These are phyloP conservation scores for Brassicogethes aeneus DNA, from an alignment of 2,888 invertebrate species.

Conservation along the genomic window DNA sequence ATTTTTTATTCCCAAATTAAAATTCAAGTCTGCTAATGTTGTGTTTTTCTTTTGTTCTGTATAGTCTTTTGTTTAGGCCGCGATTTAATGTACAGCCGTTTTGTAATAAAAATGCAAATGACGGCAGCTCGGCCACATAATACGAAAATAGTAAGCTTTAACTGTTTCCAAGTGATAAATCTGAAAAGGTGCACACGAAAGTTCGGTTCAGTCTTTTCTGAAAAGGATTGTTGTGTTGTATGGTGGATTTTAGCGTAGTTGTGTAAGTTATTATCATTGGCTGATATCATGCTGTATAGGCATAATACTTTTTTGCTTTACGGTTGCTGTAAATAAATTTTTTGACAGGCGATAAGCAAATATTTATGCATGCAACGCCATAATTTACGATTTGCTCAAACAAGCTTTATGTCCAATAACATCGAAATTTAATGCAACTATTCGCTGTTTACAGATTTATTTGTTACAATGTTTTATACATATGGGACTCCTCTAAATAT, in stretches of 20 bases:
- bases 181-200: background rate
- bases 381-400: too few species aligned
- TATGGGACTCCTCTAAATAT: too few species aligned
- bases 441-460: too few species aligned
- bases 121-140: constrained; percentile 15
- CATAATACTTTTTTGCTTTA: background rate
- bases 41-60: constrained; percentile 32
- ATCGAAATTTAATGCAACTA: too few species aligned
- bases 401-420: too few species aligned
- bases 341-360: background rate
- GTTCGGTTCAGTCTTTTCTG: background rate
- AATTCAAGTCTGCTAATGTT: constrained; percentile 36
- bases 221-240: too few species aligned
- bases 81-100: constrained; percentile 29
- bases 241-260: too few species aligned
- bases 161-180: background rate
- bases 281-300: background rate
- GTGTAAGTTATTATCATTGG: background rate
- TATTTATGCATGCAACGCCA: constrained; percentile 1
- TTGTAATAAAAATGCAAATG: constrained; percentile 36
- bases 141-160: background rate
- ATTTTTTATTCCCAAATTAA: constrained; percentile 30
- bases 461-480: too few species aligned
- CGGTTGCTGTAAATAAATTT: background rate
- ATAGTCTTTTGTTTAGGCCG: constrained; percentile 32